phyloP scores from a whole-genome alignment of 53 echinoderm and acorn worm species.

The Paracentrotus lividus region DNA sequence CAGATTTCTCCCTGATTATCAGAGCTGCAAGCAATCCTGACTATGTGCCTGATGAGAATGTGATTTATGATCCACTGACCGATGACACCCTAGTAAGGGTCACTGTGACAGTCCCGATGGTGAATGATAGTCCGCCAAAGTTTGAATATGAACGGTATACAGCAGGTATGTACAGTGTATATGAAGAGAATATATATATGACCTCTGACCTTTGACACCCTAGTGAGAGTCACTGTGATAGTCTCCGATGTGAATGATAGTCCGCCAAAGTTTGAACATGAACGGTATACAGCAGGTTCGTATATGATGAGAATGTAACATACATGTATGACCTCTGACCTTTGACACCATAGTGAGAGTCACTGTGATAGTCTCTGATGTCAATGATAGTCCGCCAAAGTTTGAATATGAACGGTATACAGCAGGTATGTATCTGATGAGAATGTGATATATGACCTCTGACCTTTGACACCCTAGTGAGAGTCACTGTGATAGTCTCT shows the following conservation, averaged over 20 bases:
- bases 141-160: conserved; percentile 72
- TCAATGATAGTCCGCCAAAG: conserved; percentile 78
- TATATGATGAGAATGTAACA: not conserved
- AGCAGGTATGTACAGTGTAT: conserved; percentile 72
- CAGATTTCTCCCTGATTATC: conserved; percentile 64
- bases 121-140: conserved; percentile 78
- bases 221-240: conserved; percentile 69
- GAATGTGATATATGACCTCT: too few relatives aligned
- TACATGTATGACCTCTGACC: not conserved
- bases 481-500: too few relatives aligned
- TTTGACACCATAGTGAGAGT: conserved; percentile 71
- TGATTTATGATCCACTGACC: not conserved
- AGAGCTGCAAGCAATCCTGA: conserved; percentile 76
- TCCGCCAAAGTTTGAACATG: conserved; percentile 65
- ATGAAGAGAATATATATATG: not conserved
- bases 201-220: conserved; percentile 28
- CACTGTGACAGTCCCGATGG: conserved; percentile 61
- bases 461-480: too few relatives aligned
- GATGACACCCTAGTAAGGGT: conserved; percentile 72
- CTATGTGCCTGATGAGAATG: conserved; percentile 5
- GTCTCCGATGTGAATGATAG: conserved; percentile 80
- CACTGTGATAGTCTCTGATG: conserved; percentile 66
- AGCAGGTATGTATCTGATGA: conserved; percentile 79
- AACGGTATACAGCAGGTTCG: conserved; percentile 80
- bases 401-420: conserved; percentile 72